Evolutionary conservation across 2,888 invertebrate species (phyloP).

Genomic region (Rhimphoctona megacephalus): DNA sequence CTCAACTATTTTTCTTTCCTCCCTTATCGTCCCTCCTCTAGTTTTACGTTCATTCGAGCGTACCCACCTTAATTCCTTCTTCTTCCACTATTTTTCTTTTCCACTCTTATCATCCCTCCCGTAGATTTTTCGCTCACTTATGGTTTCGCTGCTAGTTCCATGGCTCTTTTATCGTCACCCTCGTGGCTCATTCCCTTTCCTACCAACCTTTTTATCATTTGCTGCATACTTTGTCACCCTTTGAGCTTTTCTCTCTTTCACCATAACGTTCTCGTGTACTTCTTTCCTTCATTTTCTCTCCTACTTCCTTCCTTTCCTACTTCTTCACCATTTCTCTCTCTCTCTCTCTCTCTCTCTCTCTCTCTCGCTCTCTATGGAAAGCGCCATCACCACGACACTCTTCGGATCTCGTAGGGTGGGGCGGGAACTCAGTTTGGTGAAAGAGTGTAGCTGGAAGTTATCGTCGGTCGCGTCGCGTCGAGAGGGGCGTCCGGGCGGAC

Average conservation of each 20-base stretch:
- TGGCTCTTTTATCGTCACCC: neutral
- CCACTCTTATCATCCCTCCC: neutral
- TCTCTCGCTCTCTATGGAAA: conserved; percentile 10
- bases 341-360: neutral
- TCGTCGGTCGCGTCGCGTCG: conserved; percentile 45
- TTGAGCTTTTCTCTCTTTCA: neutral
- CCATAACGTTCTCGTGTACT: neutral
- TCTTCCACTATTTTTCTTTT: neutral
- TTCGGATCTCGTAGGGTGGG: conserved; percentile 42
- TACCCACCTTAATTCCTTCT: neutral
- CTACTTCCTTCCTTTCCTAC: neutral
- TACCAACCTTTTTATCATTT: neutral
- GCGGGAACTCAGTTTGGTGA: conserved; percentile 46
- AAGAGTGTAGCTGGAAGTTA: conserved; percentile 51
- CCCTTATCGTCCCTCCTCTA: neutral
- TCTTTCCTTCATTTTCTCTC: neutral
- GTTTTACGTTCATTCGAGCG: neutral
- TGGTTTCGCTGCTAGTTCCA: neutral
- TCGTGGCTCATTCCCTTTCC: neutral
- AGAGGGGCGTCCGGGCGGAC: conserved; percentile 52
- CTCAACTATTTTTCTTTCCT: neutral
- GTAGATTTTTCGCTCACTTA: neutral
- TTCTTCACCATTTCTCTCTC: neutral
- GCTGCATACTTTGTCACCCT: neutral
- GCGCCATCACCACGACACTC: conserved; percentile 41